A percentile compares a stretch with the other conserved stretches of the same genome.
These are phyloP conservation scores for Anoplopoma fimbria DNA, from an alignment of 2,113 vertebrate species.

Conservation along the genomic window DNA sequence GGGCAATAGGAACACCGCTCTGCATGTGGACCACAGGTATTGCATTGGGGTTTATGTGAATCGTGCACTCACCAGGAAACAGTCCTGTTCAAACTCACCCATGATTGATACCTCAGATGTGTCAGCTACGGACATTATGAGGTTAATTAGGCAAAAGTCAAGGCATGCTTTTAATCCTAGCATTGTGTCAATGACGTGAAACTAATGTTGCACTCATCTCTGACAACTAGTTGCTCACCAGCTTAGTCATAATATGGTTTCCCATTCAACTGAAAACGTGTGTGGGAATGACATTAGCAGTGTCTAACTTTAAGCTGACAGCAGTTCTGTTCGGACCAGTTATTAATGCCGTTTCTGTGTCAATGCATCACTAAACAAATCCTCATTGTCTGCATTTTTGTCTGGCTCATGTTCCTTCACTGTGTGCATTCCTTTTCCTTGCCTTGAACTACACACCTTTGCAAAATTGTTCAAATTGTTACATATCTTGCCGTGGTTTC, in stretches of 20 bases:
- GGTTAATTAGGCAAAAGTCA: no score
- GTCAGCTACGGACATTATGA: no score
- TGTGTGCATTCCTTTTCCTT: slow-evolving; percentile 15
- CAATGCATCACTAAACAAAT: neutral
- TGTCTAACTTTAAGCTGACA: neutral
- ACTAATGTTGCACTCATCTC: neutral
- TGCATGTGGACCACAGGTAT: neutral
- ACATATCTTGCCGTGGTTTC: neutral
- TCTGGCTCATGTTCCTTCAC: neutral
- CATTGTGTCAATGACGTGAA: no score
- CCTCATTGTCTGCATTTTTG: neutral
- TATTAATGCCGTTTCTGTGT: neutral
- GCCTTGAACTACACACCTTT: slow-evolving; percentile 33
- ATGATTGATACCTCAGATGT: no score
- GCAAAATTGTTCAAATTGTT: slow-evolving; percentile 52
- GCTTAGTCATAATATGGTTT: neutral
- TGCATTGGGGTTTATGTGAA: neutral
- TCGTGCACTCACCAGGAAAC: neutral
- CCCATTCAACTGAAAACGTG: neutral
- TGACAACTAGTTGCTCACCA: neutral
- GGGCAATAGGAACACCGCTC: neutral
- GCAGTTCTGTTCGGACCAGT: neutral
- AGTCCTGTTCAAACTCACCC: neutral
- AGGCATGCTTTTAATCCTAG: no score
- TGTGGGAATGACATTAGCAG: neutral